phyloP scores from a whole-genome alignment of 2,113 vertebrate species.

The Hemiscyllium ocellatum region DNA sequence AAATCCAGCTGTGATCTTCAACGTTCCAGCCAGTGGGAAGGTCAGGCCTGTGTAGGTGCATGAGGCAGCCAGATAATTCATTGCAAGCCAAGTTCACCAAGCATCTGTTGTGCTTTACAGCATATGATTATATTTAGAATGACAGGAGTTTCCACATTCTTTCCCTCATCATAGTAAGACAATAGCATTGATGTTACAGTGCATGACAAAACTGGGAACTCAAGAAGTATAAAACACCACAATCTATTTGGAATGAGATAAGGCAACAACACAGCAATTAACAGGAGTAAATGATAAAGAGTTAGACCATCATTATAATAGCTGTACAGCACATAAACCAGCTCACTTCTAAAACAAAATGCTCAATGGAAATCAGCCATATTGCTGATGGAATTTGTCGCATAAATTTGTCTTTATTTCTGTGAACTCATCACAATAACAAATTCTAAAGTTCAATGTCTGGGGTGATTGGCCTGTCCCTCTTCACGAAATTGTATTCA shows the following conservation, averaged over 20 bases:
- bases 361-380: not conserved
- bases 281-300: not conserved
- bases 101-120: not conserved
- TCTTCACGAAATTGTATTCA: slow-evolving; percentile 54
- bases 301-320: not conserved
- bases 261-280: not conserved
- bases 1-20: not conserved
- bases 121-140: not conserved
- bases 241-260: not conserved
- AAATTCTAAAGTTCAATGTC: not conserved
- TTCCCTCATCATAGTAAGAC: not conserved
- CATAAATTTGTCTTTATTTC: not conserved
- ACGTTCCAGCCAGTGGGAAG: not conserved
- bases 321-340: not conserved
- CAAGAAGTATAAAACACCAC: not conserved
- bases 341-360: not conserved
- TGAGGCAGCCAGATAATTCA: not conserved
- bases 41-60: not conserved
- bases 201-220: not conserved
- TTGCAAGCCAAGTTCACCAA: not conserved
- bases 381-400: not conserved
- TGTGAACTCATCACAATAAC: not conserved
- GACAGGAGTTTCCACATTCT: not conserved
- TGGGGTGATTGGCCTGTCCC: slow-evolving; percentile 47
- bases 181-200: not conserved